Evolutionary conservation across 1,140 invertebrate species (phyloP), one percentile per base, ranked within the genome.

Genomic region (Dinoponera quadriceps): DNA sequence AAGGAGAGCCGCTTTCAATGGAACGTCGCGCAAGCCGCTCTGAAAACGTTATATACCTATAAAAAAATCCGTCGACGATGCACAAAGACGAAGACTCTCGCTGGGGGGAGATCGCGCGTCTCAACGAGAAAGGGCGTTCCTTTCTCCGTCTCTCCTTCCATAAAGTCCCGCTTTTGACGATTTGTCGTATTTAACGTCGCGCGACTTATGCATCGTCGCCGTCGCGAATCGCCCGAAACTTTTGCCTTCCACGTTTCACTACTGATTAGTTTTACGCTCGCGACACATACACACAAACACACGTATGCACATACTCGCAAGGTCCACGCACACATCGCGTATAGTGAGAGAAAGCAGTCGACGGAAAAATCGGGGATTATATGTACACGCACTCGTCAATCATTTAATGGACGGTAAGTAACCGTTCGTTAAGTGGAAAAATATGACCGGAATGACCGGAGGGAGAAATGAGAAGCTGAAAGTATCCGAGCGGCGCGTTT

Each of bases 1-100:
- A 91, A 91, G 89, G 75, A 78, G 18, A 78, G 14, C 84, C 25
- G 33, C 55, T 83, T 75, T 89, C 84, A 89, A 89, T 89, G 88
- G 87, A 62, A 66, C 63, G 20, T 48, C 51, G 27, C 38, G 66
- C 44, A 59, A 72, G 74, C 86, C 22, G 75, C 62, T 74, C 75
- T 82, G 72, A 83, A 83, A 88, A 88, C 68, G 88, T 88, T 88
- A 83, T 85, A 85, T 85, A 78, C 71, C 77, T n/a, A 73, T 68
- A 83, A 88, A 75, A 88, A 85, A 66, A 75, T 82, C 68, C 72
- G 73, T 85, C 73, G 72, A 85, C 82, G 68, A 65, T 29, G 63
- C 38, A 44, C 27, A 82, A 73, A 77, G 66, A 72, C 59, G 49
- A 62, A 57, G 38, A 20, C 14, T 27, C 54, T 29, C n/a, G 18